Evolutionary conservation across 2,888 invertebrate species (phyloP), one percentile per base, ranked within the genome.

Genomic region (Ornithoptera alexandrae): DNA sequence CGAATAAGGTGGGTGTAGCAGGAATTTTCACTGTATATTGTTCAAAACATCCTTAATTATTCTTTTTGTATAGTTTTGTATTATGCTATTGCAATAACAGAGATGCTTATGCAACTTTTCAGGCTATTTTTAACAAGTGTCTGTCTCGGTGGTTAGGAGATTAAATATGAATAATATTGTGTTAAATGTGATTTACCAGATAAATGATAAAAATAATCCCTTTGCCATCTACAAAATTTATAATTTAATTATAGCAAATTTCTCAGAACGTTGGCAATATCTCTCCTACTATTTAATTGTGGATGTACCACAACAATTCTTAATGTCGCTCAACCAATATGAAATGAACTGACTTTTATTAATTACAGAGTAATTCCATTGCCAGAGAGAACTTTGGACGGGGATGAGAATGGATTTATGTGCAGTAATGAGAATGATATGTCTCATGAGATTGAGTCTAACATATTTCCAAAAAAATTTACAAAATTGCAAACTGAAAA

Each of bases 351-450:
- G 18, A 7, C 0, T 17, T 30, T 63, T 46, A 22, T 63, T 64
- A 22, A 42, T 62, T 67, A 15, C 42, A 69, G 68, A 42, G 68
- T 69, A 3, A 69, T 69, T 60, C 68, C 68, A 39, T 18, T 65
- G 17, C 20, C 65, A 2, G 20, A 42, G 0, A 61, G 61, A 1
- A 5, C 24, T 56, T 56, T n/a, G 17, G 61, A 65, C 1, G 7
- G 6, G 24, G 46, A 22, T 15, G 53, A 65, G 5, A 61, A 1
- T 10, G 56, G n/a, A 10, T 42, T 57, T 6, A 53, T 12, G 53
- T 56, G n/a, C 36, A 42, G 65, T 42, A n/a, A n/a, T n/a, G n/a
- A 17, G 17, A 30, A 20, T 10, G 10, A 5, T 30, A 42, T 20
- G 39, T 5, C 42, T 18, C 15, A 60, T 12, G n/a, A 30, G n/a